phyloP scores from a whole-genome alignment of 2,888 invertebrate genomes.

The Ellobium chinense region DNA sequence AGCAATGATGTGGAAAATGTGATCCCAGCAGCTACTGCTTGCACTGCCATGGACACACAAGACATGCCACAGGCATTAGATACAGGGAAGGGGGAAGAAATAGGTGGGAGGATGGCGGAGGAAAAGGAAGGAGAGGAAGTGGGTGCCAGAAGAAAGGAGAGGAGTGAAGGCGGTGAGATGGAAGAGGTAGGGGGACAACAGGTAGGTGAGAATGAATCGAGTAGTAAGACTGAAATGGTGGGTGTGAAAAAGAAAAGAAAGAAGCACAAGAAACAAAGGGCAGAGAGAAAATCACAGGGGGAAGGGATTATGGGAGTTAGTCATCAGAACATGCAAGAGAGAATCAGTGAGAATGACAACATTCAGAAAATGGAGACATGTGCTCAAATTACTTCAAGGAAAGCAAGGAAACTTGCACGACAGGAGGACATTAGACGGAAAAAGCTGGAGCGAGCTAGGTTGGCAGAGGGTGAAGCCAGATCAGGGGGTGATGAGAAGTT shows the following conservation, averaged over 20 bases:
- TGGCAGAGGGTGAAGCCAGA: neutral
- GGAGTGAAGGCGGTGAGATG: neutral
- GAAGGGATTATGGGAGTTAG: neutral
- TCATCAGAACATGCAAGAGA: neutral
- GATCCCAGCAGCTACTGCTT: neutral
- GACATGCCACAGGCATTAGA: neutral
- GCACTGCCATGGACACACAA: neutral
- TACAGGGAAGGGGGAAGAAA: neutral
- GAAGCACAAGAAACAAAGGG: conserved; percentile 13
- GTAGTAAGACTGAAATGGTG: neutral
- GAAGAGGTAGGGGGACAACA: neutral
- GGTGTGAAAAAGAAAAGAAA: conserved; percentile 36
- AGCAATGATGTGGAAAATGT: neutral
- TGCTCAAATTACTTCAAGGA: neutral
- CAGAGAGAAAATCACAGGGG: neutral
- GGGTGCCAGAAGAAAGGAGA: neutral
- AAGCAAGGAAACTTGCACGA: conserved; percentile 29
- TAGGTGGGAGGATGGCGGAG: neutral
- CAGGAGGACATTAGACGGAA: conserved; percentile 42
- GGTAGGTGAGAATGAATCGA: too few species aligned
- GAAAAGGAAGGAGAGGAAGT: neutral
- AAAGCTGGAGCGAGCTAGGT: neutral
- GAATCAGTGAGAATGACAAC: too few species aligned
- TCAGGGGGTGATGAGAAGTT: too few species aligned
- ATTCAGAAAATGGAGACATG: too few species aligned